Evolutionary conservation across 2,888 invertebrate species (phyloP).

Genomic region (Lamellibrachia columna): DNA sequence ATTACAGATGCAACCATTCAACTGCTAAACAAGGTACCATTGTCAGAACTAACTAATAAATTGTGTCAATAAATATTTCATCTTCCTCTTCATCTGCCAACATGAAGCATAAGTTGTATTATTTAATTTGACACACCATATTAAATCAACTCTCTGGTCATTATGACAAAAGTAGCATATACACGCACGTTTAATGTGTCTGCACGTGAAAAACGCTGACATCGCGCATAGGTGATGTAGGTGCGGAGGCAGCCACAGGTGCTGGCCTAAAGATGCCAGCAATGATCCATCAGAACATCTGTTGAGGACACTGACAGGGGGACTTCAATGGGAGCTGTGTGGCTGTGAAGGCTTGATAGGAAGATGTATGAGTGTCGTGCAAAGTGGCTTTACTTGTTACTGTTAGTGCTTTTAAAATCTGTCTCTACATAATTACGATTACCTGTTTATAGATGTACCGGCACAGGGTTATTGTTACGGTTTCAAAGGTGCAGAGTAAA

Average conservation of each 20-base stretch:
- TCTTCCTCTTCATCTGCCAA: not conserved
- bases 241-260: not conserved
- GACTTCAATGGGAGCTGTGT: not conserved
- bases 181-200: not conserved
- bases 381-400: not conserved
- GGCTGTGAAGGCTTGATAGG: not conserved
- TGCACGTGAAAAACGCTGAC: not conserved
- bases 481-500: no score
- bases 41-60: not conserved
- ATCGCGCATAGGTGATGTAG: not conserved
- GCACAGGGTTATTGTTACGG: not conserved
- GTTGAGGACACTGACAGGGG: not conserved
- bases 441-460: not conserved
- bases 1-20: not conserved
- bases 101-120: not conserved
- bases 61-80: not conserved
- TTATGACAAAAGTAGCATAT: not conserved
- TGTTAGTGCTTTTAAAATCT: constrained; percentile 9
- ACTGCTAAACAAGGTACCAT: not conserved
- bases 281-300: not conserved
- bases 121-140: not conserved
- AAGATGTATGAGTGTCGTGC: not conserved
- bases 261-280: not conserved
- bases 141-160: not conserved
- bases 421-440: not conserved